These are phyloP conservation scores for Sylvicola cinctus DNA, from an alignment of 2,888 invertebrate species.

Conservation along the genomic window DNA sequence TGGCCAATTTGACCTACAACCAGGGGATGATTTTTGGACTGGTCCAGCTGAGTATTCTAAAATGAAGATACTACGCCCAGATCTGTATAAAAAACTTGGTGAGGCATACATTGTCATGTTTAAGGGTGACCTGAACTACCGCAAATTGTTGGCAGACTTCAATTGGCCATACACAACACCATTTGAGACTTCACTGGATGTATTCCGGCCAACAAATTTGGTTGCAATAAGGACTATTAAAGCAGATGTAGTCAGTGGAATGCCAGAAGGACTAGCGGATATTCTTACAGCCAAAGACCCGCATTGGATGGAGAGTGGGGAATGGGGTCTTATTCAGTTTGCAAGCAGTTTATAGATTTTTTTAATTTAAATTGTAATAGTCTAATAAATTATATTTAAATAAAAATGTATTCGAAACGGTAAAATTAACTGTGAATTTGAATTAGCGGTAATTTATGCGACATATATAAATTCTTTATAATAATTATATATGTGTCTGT, in stretches of 20 bases:
- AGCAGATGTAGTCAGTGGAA: conserved; percentile 67
- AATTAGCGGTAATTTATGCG: too few species aligned
- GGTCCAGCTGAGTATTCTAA: conserved; percentile 54
- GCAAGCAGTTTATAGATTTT: too few species aligned
- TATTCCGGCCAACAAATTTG: conserved; percentile 66
- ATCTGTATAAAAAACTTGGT: conserved; percentile 48
- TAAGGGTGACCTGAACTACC: conserved; percentile 90
- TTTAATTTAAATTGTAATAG: too few species aligned
- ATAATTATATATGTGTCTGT: too few species aligned
- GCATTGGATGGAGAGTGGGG: conserved; percentile 68
- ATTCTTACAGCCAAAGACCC: conserved; percentile 30
- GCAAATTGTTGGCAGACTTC: conserved; percentile 76
- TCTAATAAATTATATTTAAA: too few species aligned
- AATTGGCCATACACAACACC: conserved; percentile 53
- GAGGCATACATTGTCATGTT: conserved; percentile 53
- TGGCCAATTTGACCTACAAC: conserved; percentile 24
- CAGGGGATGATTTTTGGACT: conserved; percentile 69
- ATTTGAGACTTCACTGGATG: conserved; percentile 26
- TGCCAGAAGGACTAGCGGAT: conserved; percentile 40
- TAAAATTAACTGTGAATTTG: too few species aligned
- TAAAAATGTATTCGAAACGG: too few species aligned
- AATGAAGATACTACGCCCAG: conserved; percentile 48
- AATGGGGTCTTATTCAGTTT: conserved; percentile 61
- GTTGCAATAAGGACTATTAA: conserved; percentile 74
- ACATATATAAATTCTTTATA: too few species aligned